Conservation (phyloP, 2,888 invertebrate species). For the Parnassius smintheus region DNA sequence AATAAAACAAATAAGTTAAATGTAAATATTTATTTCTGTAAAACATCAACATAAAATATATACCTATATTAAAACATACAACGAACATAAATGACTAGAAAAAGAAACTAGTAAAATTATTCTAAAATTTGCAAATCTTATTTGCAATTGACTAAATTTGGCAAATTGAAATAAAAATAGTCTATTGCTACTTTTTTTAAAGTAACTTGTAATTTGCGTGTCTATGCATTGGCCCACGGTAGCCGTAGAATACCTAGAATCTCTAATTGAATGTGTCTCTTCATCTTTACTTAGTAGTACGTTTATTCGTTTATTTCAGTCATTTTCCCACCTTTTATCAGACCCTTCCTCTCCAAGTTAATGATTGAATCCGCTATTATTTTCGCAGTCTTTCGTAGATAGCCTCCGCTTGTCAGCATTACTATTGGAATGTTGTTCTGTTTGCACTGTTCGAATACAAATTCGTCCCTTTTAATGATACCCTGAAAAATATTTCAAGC, state of each 20-base stretch:
- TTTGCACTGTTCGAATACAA: conserved; percentile 88
- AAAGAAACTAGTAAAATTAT: conserved; percentile 23
- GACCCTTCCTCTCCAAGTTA: conserved; percentile 84
- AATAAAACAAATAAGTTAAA: conserved; percentile 5
- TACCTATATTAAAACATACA: conserved; percentile 30
- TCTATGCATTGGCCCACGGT: too few relatives aligned
- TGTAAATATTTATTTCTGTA: conserved; percentile 46
- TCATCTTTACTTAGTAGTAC: too few relatives aligned
- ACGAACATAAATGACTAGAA: conserved; percentile 31
- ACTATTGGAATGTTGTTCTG: conserved; percentile 86
- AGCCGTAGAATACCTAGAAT: too few relatives aligned
- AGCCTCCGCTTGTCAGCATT: conserved; percentile 95
- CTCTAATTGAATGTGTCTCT: too few relatives aligned
- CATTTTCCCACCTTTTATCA: conserved; percentile 58
- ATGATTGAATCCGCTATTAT: conserved; percentile 92
- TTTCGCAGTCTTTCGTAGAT: conserved; percentile 87
- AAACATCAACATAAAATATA: conserved; percentile 39
- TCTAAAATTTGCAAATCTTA: conserved; percentile 33
- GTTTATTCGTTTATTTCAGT: conserved; percentile 2
- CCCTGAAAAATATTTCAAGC: conserved; percentile 79
- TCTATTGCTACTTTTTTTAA: too few relatives aligned
- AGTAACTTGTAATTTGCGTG: too few relatives aligned
- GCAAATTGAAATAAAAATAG: conserved; percentile 32
- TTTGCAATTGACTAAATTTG: conserved; percentile 32
- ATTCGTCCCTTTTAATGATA: conserved; percentile 91